Evolutionary conservation across 1,140 invertebrate species (phyloP), one percentile per base, ranked within the genome.

Genomic region (Cydia strobilella): DNA sequence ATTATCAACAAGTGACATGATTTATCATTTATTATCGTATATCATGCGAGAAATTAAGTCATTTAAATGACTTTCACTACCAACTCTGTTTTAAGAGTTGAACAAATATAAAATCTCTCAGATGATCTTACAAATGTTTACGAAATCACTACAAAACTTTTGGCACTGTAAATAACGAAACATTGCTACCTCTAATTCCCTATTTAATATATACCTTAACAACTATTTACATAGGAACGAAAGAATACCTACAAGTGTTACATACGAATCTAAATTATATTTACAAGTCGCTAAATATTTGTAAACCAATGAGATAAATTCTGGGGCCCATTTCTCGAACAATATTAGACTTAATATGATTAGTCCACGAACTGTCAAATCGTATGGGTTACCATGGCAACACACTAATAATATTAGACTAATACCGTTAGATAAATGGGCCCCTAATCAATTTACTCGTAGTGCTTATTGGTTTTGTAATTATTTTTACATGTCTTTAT

Each of bases 191-290:
- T 75, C 80, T 83, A 84, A 78, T 69, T 54, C 75, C 80, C 80
- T 73, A 63, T 80, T 81, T 75, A 80, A 74, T 75, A 75, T 77
- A 71, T 35, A 77, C 80, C 81, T 79, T 83, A 77, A 81, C 79
- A 83, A 82, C 72, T 91, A 89, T 89, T 77, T 91, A 91, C 88
- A 91, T 91, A 91, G 88, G 90, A 91, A 91, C 90, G 54, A 85
- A 86, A 77, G 77, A 80, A 66, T 69, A 63, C 73, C 35, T 76
- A 45, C 48, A 54, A 72, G 63, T 76, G 48, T 69, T 71, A 69
- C 27, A 65, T n/a, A 18, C 35, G 27, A 74, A 3, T 54, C 10
- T 75, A 75, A 69, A 42, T 71, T 20, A 45, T 77, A 79, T 81
- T 75, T 81, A 81, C 77, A 35, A 62, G 72, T 74, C 76, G 73